Percentiles rank a stretch among this genome's conserved stretches.
Evolutionary conservation across 2,888 invertebrate species (phyloP).

Genomic region (Suillia variegata): DNA sequence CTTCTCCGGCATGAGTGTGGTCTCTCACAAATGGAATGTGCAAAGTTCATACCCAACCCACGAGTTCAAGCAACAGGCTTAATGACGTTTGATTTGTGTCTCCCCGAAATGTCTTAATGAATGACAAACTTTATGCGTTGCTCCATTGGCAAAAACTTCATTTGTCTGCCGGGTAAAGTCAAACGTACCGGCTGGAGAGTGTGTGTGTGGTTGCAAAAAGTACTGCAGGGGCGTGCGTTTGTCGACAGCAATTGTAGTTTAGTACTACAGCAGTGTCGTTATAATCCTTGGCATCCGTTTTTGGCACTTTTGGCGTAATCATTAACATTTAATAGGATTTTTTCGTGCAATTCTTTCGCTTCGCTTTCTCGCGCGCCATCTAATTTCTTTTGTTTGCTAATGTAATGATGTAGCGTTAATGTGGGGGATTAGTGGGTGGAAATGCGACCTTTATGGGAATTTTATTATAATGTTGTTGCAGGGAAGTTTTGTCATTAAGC

Average conservation of each 20-base stretch:
- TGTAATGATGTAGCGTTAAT: slow-evolving; percentile 24
- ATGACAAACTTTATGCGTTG: slow-evolving; percentile 16
- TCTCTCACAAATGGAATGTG: too few relatives aligned
- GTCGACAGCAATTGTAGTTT: neutral
- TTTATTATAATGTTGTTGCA: slow-evolving; percentile 27
- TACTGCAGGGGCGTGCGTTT: too few relatives aligned
- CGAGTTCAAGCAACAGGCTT: slow-evolving; percentile 8
- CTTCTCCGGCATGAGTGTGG: too few relatives aligned
- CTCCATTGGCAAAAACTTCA: slow-evolving; percentile 16
- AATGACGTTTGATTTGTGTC: slow-evolving; percentile 25
- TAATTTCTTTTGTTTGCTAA: slow-evolving; percentile 11
- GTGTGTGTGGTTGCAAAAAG: too few relatives aligned
- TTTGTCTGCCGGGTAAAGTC: neutral
- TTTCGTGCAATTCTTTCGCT: slow-evolving; percentile 2
- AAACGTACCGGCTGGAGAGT: neutral
- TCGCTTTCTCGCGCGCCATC: too few relatives aligned
- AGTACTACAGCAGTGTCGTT: neutral
- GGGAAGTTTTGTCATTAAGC: neutral
- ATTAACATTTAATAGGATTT: slow-evolving; percentile 28
- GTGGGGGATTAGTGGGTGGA: slow-evolving; percentile 24
- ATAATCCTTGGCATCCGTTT: slow-evolving; percentile 28
- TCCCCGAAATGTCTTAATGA: slow-evolving; percentile 11
- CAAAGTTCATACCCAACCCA: too few relatives aligned
- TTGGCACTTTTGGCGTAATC: slow-evolving; percentile 23
- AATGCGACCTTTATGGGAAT: slow-evolving; percentile 22